These are phyloP conservation scores for Notolabrus celidotus DNA, from an alignment of 2,797 vertebrate genomes.

Conservation along the genomic window DNA sequence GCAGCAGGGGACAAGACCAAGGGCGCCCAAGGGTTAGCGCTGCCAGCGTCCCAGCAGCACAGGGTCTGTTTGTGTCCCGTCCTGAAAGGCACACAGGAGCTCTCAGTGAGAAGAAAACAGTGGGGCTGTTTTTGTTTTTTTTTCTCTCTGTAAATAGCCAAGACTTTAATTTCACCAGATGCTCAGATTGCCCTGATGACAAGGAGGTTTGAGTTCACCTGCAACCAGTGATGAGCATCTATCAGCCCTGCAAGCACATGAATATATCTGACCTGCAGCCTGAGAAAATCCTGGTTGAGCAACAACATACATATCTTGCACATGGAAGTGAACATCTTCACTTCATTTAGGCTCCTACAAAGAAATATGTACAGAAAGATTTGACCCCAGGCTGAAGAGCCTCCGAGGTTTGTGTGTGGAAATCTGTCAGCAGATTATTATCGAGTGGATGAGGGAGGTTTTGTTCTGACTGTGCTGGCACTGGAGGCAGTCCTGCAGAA, in stretches of 20 bases:
- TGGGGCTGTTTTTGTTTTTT: constrained; percentile 58
- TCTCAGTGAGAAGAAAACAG: constrained; percentile 47
- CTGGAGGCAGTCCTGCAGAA: too few species aligned
- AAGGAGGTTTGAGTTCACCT: constrained; percentile 12
- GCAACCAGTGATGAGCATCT: constrained; percentile 16
- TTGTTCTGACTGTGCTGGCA: constrained; percentile 49
- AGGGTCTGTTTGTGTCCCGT: constrained; percentile 60
- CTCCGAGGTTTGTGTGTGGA: constrained; percentile 31
- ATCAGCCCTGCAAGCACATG: neutral
- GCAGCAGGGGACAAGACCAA: constrained; percentile 41
- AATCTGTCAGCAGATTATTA: constrained; percentile 48
- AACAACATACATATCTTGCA: neutral
- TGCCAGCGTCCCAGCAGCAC: constrained; percentile 45
- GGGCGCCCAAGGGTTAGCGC: constrained; percentile 33
- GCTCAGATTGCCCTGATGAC: constrained; percentile 61
- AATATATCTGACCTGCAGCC: neutral
- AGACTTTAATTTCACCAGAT: constrained; percentile 58
- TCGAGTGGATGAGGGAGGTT: constrained; percentile 3
- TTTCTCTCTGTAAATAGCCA: constrained; percentile 55
- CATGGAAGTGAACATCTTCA: too few species aligned
- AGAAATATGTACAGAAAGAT: neutral
- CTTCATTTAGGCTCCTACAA: too few species aligned
- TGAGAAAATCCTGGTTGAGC: too few species aligned
- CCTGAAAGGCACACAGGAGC: constrained; percentile 50
- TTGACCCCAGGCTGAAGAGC: neutral